Evolutionary conservation across 1,140 invertebrate species (phyloP).

Genomic region (Tribolium madens): DNA sequence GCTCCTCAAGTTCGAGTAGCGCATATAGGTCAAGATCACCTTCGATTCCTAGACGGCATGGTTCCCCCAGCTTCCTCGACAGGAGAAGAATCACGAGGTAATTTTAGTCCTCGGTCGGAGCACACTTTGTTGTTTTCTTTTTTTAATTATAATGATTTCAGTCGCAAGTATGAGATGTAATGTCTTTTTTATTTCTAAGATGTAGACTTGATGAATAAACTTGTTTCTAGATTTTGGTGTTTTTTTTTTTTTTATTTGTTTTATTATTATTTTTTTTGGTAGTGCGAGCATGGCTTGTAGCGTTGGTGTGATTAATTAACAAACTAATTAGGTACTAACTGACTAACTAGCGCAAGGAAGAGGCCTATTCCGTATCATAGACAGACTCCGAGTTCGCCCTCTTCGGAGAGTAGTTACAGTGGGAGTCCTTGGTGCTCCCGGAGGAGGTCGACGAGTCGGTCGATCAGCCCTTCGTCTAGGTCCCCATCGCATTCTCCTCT

Average conservation of each 20-base stretch:
- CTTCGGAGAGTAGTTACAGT: conserved; percentile 75
- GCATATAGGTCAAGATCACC: conserved; percentile 78
- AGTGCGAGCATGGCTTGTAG: conserved; percentile 24
- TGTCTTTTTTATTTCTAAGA: conserved; percentile 48
- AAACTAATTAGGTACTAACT: conserved; percentile 2
- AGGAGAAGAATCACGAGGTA: conserved; percentile 92
- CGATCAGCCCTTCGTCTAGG: conserved; percentile 62
- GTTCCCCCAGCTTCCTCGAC: conserved; percentile 92
- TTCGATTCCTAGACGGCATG: conserved; percentile 87
- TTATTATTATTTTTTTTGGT: conserved; percentile 21
- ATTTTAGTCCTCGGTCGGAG: conserved; percentile 52
- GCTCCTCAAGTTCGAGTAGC: conserved; percentile 62
- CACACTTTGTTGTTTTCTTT: conserved; percentile 64
- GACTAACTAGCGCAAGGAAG: conserved; percentile 82
- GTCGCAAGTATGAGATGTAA: conserved; percentile 57
- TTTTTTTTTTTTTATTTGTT: conserved; percentile 20
- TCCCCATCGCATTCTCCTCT: conserved; percentile 53
- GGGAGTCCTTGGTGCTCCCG: conserved; percentile 69
- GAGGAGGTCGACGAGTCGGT: conserved; percentile 66
- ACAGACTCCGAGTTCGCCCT: conserved; percentile 80
- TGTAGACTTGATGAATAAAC: conserved; percentile 37
- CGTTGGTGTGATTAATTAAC: background rate
- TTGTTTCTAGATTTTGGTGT: conserved; percentile 41
- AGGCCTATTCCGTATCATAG: conserved; percentile 90
- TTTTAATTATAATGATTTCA: conserved; percentile 66